Evolutionary conservation across 2,113 vertebrate species (phyloP), one percentile per base, ranked within the genome.

Genomic region (Calonectris borealis): DNA sequence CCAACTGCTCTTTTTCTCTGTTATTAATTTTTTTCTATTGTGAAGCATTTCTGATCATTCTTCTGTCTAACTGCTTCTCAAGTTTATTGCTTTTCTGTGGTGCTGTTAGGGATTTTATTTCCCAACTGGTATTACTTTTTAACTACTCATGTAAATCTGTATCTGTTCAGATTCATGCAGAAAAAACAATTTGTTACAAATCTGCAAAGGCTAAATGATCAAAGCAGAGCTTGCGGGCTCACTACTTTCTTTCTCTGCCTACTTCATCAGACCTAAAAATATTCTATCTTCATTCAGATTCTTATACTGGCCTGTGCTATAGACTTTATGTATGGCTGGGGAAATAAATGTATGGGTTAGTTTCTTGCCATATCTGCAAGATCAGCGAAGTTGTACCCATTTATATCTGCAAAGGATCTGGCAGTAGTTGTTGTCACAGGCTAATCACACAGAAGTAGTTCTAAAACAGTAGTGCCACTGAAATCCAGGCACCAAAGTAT

Each of bases 61-160:
- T 87, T 90, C 81, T 93, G 27, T 76, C 85, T 93, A 80, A 72
- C 88, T 46, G 52, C 27, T 55, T 55, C 91, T 91, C 68, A 82
- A 93, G 58, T 94, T 97, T 96, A 94, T 96, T 97, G 94, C 94
- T 42, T 60, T 83, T 82, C 57, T 68, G 62, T 70, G 60, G 21
- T 57, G 88, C 42, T 88, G 86, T 48, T n/a, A n/a, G 34, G 82
- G 54, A 78, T 76, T 87, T 40, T 83, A 64, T 94, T 92, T 94
- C 92, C 90, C 85, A 19, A 6, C 46, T 89, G 90, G 88, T 94
- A 94, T 93, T 91, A 77, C 71, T 82, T 92, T 93, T 94, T 82
- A 94, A 77, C 93, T 83, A 51, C 79, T 93, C 94, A 93, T 93
- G 97, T 96, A 97, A 96, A 94, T 96, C 95, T 90, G 62, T 87